Base-by-base conservation (phyloP, 1,140 invertebrate genomes). In the Brachionus rotundiformis region DNA sequence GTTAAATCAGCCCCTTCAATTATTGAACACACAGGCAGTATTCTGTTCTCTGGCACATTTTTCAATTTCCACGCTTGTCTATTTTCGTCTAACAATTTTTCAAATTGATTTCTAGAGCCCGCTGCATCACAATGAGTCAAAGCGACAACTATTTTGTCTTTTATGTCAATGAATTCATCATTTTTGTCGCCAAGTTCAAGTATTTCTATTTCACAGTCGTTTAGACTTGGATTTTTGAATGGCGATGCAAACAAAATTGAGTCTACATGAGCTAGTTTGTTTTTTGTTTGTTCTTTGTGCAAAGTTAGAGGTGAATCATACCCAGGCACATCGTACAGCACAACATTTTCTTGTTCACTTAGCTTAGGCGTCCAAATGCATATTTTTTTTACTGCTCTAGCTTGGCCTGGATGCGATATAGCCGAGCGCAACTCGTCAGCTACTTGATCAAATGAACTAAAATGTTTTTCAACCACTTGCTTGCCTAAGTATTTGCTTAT, bases 151-250 rank as follows among this genome's bases (percentile, higher is more conserved):
- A 63, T 29, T 63, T 63, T 63, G 29, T 63, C 61, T 31, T 63
- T 63, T 29, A 63, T 8, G 23, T 27, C 23, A n/a, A 63, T 31
- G 27, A 63, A 63, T 1, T 63, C 27, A 31, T 63, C 61, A 63
- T 29, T 63, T 63, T 27, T 63, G 27, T 63, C 61, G 29, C 23
- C 13, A 29, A 63, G 23, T 8, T 31, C 27, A 63, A 63, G 27
- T 31, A 71, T 71, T 71, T 71, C 65, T n/a, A 71, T 39, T 71
- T 71, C 65, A 23, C 31, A 71, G n/a, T 71, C 31, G n/a, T 36
- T 39, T 71, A 71, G 31, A 71, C 31, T 39, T 16, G 65, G 65
- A 19, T 36, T 36, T 13, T 39, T 23, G 31, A 71, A 71, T 39
- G 13, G 10, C 36, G 13, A 19, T n/a, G 19, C 65, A 71, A 71